Base-by-base conservation (phyloP, 2,888 invertebrate genomes). In the Orchesella flavescens region DNA sequence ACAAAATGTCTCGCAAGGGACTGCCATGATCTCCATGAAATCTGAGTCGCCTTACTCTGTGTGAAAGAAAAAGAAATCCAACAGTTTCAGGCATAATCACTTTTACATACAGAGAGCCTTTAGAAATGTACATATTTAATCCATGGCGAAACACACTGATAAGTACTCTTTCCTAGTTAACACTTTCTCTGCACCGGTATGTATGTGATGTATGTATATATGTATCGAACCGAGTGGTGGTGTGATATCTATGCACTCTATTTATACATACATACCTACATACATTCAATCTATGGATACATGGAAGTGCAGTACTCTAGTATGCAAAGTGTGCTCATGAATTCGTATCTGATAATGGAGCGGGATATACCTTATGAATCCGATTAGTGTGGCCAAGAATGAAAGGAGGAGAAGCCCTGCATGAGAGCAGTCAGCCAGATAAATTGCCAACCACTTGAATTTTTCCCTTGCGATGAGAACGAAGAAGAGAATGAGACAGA, bases 401-500 rank as follows among this genome's bases (percentile, higher is more conserved):
- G 96, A 96, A 84, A 97, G 93, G 83, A 94, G 93, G 95, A 97
- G 95, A 84, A 97, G 92, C 84, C 93, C 94, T 90, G 96, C 96
- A 90, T 97, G 97, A 15, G 96, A 96, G 44, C 95, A 95, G 90
- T 97, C 97, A 24, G 96, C 96, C 89, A 97, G 92, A 90, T 97
- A 96, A 89, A 97, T 95, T 77, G 97, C 96, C 88, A 97, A 92
- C 87, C 96, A 93, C 88, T 94, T 94, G 90, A 96, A 93, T 89
- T 95, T 93, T 84, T 94, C 94, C 90, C 96, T 95, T 90, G 95
- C 95, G 88, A 97, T 95, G 89, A 98, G 93, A 87, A 98, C 97
- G 92, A 97, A 97, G 94, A 97, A 98, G 87, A 97, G 93, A 89
- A 98, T 97, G 90, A 98, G 92, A 91, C 96, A 96, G 91, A 97